Evolutionary conservation across 2,797 vertebrate genomes (phyloP).

Genomic region (Peromyscus attwateri): DNA sequence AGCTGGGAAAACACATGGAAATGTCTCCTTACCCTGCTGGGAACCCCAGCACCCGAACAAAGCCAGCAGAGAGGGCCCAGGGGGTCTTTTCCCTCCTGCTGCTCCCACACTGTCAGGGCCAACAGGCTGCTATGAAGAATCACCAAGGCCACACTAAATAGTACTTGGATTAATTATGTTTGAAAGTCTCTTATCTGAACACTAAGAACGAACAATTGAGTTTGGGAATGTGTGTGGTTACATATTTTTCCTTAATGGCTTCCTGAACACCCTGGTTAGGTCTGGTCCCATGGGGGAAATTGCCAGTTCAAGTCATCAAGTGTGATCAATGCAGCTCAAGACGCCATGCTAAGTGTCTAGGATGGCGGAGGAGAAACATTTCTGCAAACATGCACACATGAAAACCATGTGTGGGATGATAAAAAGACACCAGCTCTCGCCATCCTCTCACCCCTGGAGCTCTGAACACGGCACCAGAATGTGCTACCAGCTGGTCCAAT

Average conservation of each 20-base stretch:
- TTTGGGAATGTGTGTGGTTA: slow-evolving; percentile 78
- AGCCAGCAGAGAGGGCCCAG: not conserved
- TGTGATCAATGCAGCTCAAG: slow-evolving; percentile 81
- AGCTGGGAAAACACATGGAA: slow-evolving; percentile 27
- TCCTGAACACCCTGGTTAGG: slow-evolving; percentile 84
- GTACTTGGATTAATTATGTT: slow-evolving; percentile 77
- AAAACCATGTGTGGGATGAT: not conserved
- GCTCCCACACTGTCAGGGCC: not conserved
- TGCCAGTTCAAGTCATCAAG: slow-evolving; percentile 80
- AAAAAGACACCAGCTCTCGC: not conserved
- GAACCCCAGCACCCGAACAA: not conserved
- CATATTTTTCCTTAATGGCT: slow-evolving; percentile 83
- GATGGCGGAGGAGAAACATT: not conserved
- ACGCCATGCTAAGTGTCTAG: slow-evolving; percentile 70
- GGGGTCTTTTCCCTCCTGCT: not conserved
- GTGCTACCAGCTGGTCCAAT: not conserved
- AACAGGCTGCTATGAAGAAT: slow-evolving; percentile 25
- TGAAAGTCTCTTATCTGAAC: slow-evolving; percentile 68
- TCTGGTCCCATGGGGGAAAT: slow-evolving; percentile 66
- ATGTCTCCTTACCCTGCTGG: not conserved
- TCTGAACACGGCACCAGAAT: not conserved
- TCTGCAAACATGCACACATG: not conserved
- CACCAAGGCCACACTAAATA: slow-evolving; percentile 46
- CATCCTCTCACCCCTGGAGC: not conserved
- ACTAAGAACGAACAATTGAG: slow-evolving; percentile 71